Base-by-base conservation (phyloP, 64 coral and sea anemone genomes). In the Dendronephthya gigantea region DNA sequence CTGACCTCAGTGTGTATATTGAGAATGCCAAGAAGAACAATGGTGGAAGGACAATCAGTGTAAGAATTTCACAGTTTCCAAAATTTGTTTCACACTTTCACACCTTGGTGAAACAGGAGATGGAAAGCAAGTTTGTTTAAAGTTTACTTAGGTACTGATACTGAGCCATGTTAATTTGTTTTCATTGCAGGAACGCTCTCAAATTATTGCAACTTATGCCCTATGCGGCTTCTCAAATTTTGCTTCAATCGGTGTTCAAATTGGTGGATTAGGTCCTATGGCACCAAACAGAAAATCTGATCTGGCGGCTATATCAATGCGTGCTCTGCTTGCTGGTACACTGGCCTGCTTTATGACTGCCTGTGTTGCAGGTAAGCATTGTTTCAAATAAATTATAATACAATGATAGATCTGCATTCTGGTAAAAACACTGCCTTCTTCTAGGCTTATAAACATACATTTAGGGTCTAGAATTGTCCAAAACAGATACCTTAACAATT, bases 261-360 rank as follows among this genome's bases (percentile, higher is more conserved):
- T 79, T 79, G 72, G 72, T 33, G 72, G 72, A 79, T 39, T 79
- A 11, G 32, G 72, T 36, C 72, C 72, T 5, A 14, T 79, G 28
- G 72, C 72, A 34, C 72, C 72, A 0, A 79, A 33, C 31, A 79
- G 72, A 39, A 79, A 35, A 33, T 34, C 72, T 28, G 72, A 79
- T 79, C 17, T 79, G 28, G 72, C 72, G 16, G 9, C 31, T 10
- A 19, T 79, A 35, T 19, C 72, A 29, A 28, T 79, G 32, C 25
- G 72, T 19, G 72, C 72, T 33, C 32, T 79, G 32, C 7, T 79
- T 12, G 25, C 72, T 37, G 72, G 72, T 39, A 79, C 72, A 33
- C 15, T 79, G 31, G 72, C 72, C 36, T 79, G 72, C 72, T 79
- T 79, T 39, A 79, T 79, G 72, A 79, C 72, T 10, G 72, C 72